Percentiles rank a stretch among this genome's conserved stretches.
These are phyloP conservation scores for Gari tellinella DNA, from an alignment of 2,888 invertebrate species.

Conservation along the genomic window DNA sequence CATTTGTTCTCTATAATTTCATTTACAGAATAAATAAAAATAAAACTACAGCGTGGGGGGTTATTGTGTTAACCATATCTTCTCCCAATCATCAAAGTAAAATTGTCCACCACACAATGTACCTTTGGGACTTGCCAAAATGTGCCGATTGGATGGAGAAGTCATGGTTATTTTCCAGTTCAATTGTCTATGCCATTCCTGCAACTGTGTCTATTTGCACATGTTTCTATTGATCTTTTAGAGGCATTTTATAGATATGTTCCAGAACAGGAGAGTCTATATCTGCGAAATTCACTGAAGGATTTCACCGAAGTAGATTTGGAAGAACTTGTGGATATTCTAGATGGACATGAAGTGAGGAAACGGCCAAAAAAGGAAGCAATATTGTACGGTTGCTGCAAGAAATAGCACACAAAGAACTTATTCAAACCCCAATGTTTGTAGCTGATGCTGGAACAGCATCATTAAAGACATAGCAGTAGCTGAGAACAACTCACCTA, in stretches of 20 bases:
- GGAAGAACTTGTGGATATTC: slow-evolving; percentile 36
- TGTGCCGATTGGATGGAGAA: slow-evolving; percentile 45
- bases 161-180: slow-evolving; percentile 34
- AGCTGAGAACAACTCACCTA: slow-evolving; percentile 16
- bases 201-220: slow-evolving; percentile 37
- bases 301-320: slow-evolving; percentile 32
- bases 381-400: slow-evolving; percentile 34
- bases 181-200: slow-evolving; percentile 31
- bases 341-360: slow-evolving; percentile 40
- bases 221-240: slow-evolving; percentile 15
- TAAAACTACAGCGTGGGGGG: no score
- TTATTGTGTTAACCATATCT: no score
- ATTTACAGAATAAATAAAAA: no score
- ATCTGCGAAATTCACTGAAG: slow-evolving; percentile 23
- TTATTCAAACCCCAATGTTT: slow-evolving; percentile 48
- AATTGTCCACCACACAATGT: no score
- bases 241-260: slow-evolving; percentile 32
- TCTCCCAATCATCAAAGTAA: no score
- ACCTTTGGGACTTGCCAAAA: slow-evolving; percentile 34
- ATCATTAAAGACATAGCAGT: slow-evolving; percentile 15
- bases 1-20: no score
- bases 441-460: slow-evolving; percentile 34
- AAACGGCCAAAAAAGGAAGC: slow-evolving; percentile 23
- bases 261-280: slow-evolving; percentile 24
- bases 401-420: slow-evolving; percentile 54